phyloP scores from a whole-genome alignment of 2,113 vertebrate species.

The Diphyllodes magnificus region DNA sequence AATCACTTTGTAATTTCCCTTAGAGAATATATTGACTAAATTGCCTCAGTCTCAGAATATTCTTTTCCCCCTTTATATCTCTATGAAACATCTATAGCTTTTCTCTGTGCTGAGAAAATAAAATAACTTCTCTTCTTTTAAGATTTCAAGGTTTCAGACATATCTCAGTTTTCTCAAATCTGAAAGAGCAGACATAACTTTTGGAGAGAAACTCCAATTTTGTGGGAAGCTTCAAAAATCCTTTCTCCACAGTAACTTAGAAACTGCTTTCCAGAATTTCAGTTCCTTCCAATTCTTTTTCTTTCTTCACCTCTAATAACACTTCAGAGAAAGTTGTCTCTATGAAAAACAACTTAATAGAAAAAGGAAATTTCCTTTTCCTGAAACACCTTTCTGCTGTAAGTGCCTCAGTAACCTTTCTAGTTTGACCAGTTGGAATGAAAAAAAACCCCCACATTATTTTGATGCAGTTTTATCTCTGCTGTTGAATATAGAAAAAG shows the following conservation, averaged over 20 bases:
- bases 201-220: neutral
- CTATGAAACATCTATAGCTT: neutral
- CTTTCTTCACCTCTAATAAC: neutral
- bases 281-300: neutral
- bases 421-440: neutral
- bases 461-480: neutral
- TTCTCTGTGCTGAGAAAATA: neutral
- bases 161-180: neutral
- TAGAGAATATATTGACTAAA: neutral
- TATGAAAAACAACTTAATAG: neutral
- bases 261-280: neutral
- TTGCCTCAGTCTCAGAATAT: neutral
- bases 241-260: neutral
- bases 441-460: neutral
- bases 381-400: neutral
- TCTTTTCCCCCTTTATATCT: neutral
- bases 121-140: neutral
- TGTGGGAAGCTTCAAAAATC: neutral
- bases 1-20: slow-evolving; percentile 9
- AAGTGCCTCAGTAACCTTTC: neutral
- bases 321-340: neutral
- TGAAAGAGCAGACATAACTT: neutral
- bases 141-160: neutral
- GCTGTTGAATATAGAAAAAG: neutral
- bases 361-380: neutral